Evolutionary conservation across 1,140 invertebrate species (phyloP).

Genomic region (Pseudomyrmex flavicornis): DNA sequence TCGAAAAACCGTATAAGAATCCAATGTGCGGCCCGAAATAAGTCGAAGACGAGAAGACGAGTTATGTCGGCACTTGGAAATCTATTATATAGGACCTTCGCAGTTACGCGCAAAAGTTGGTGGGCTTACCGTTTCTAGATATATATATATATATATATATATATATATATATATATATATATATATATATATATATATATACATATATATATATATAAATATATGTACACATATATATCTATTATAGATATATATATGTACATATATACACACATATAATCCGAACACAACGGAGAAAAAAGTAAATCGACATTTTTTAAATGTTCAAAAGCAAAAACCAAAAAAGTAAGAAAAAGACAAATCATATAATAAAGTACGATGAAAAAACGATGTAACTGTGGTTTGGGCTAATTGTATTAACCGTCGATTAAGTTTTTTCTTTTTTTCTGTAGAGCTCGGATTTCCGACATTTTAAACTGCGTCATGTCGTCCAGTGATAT

Average conservation of each 20-base stretch:
- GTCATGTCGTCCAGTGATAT: constrained; percentile 50
- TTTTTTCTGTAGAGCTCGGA: constrained; percentile 22
- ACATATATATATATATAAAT: background rate
- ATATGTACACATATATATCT: no score
- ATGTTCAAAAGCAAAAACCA: constrained; percentile 23
- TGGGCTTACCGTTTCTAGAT: constrained; percentile 31
- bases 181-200: background rate
- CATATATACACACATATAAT: background rate
- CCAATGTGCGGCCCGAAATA: no score
- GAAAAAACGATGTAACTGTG: constrained; percentile 39
- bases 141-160: background rate
- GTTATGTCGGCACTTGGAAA: background rate
- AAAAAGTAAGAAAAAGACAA: constrained; percentile 21
- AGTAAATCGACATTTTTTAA: constrained; percentile 27
- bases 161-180: no score
- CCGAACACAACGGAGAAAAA: constrained; percentile 39
- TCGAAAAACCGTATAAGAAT: no score
- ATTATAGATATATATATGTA: no score
- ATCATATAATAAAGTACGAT: constrained; percentile 44
- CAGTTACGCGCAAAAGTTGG: constrained; percentile 35
- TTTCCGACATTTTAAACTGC: constrained; percentile 50
- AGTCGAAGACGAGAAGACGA: no score
- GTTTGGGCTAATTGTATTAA: constrained; percentile 51
- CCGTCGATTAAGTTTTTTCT: constrained; percentile 35
- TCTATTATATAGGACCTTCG: constrained; percentile 5